Conservation (phyloP, 2,888 invertebrate species). For the Physocephala rufipes region DNA sequence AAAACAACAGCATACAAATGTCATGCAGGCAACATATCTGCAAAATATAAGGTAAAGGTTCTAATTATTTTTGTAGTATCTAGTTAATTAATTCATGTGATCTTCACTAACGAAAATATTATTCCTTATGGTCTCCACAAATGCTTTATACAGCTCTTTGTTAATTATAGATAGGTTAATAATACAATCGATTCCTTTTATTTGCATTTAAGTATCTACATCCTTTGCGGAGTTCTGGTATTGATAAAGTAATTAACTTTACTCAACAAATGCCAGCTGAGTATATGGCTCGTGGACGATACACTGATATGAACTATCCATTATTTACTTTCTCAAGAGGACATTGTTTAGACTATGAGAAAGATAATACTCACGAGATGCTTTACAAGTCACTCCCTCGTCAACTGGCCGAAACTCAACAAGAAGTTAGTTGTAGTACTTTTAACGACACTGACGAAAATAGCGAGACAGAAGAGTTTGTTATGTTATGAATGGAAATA, state of each 20-base stretch:
- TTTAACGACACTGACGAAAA: constrained; percentile 73
- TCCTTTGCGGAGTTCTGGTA: constrained; percentile 63
- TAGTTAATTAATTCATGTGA: too few relatives aligned
- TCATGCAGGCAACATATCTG: too few relatives aligned
- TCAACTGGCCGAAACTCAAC: constrained; percentile 69
- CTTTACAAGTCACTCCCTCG: constrained; percentile 69
- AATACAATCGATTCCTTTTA: neutral
- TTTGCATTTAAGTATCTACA: constrained; percentile 67
- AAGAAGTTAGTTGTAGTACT: constrained; percentile 67
- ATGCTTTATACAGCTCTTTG: too few relatives aligned
- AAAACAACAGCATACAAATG: too few relatives aligned
- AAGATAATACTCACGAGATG: constrained; percentile 59
- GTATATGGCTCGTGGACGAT: constrained; percentile 45
- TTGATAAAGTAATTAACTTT: constrained; percentile 48
- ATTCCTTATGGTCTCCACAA: too few relatives aligned
- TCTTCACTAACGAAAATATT: too few relatives aligned
- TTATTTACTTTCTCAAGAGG: constrained; percentile 85
- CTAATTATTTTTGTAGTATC: too few relatives aligned
- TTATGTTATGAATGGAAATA: constrained; percentile 69
- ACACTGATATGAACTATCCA: constrained; percentile 73
- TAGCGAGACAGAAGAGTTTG: constrained; percentile 79
- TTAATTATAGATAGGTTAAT: neutral
- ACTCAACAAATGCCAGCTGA: constrained; percentile 39
- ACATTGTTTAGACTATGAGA: constrained; percentile 69
- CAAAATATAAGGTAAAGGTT: too few relatives aligned